phyloP scores from a whole-genome alignment of 2,113 vertebrate species.

The Bucco capensis region DNA sequence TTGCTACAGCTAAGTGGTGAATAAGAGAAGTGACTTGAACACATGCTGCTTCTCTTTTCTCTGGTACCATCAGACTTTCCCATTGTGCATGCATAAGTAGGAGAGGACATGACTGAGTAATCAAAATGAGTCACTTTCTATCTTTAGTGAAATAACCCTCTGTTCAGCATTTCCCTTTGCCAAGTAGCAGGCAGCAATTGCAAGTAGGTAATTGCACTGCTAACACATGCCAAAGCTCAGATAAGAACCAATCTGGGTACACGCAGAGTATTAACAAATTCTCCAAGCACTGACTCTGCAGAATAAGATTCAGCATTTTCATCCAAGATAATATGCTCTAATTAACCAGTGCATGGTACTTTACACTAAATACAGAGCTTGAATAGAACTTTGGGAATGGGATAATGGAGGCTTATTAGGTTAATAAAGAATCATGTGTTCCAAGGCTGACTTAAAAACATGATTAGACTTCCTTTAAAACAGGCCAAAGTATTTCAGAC shows the following conservation, averaged over 20 bases:
- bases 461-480: constrained; percentile 55
- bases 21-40: constrained; percentile 6
- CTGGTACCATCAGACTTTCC: constrained; percentile 39
- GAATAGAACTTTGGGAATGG: constrained; percentile 61
- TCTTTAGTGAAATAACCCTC: constrained; percentile 59
- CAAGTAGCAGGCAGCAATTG: constrained; percentile 49
- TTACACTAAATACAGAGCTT: constrained; percentile 59
- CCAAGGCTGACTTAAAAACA: constrained; percentile 66
- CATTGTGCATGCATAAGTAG: constrained; percentile 33
- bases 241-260: constrained; percentile 55
- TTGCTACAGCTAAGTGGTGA: not conserved
- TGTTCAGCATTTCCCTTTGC: constrained; percentile 53
- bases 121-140: constrained; percentile 65
- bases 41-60: constrained; percentile 38
- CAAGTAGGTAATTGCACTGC: constrained; percentile 55
- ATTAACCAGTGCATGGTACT: constrained; percentile 60
- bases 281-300: constrained; percentile 55
- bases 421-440: constrained; percentile 71
- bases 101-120: constrained; percentile 55
- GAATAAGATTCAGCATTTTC: constrained; percentile 65
- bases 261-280: constrained; percentile 50
- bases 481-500: constrained; percentile 53
- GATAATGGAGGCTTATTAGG: constrained; percentile 70
- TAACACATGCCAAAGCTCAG: constrained; percentile 57
- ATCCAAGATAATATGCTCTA: constrained; percentile 64